Percentiles rank a stretch among this genome's conserved stretches.
Evolutionary conservation across 2,888 invertebrate genomes (phyloP).

Genomic region (Brachypalpus laphriformis): DNA sequence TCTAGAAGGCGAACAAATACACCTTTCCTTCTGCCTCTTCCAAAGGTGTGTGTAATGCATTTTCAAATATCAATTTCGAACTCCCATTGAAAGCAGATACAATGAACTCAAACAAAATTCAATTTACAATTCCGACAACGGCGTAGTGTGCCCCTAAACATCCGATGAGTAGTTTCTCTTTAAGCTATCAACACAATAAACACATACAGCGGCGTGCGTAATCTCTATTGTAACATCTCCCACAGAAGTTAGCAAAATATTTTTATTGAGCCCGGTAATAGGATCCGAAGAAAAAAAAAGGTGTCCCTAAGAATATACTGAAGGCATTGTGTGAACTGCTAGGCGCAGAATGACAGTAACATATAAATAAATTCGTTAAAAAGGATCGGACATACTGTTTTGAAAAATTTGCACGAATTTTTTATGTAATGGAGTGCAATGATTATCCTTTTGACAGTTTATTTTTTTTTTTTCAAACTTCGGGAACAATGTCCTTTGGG

Average conservation of each 20-base stretch:
- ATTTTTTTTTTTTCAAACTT: slow-evolving; percentile 53
- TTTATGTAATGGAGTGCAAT: slow-evolving; percentile 65
- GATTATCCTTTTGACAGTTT: slow-evolving; percentile 63
- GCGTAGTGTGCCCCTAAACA: slow-evolving; percentile 37
- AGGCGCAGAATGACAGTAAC: slow-evolving; percentile 45
- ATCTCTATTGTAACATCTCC: slow-evolving; percentile 71
- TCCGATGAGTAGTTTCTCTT: slow-evolving; percentile 51
- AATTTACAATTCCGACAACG: slow-evolving; percentile 35
- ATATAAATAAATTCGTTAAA: slow-evolving; percentile 61
- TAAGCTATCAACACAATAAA: slow-evolving; percentile 45
- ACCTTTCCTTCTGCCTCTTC: slow-evolving; percentile 35
- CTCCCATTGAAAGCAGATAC: slow-evolving; percentile 23
- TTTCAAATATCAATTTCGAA: slow-evolving; percentile 55
- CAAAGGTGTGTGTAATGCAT: slow-evolving; percentile 44
- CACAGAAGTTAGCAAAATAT: slow-evolving; percentile 74
- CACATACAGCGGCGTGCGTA: slow-evolving; percentile 49
- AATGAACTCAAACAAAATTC: slow-evolving; percentile 54
- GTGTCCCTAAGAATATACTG: slow-evolving; percentile 49
- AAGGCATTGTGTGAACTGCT: slow-evolving; percentile 31
- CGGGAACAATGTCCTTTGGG: slow-evolving; percentile 26
- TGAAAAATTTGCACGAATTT: slow-evolving; percentile 42
- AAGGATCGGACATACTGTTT: slow-evolving; percentile 24
- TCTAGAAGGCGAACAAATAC: slow-evolving; percentile 45
- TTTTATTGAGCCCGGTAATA: slow-evolving; percentile 71
- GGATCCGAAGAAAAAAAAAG: slow-evolving; percentile 63